Evolutionary conservation across 1,140 invertebrate genomes (phyloP), one percentile per base, ranked within the genome.

Genomic region (Odontomachus brunneus): DNA sequence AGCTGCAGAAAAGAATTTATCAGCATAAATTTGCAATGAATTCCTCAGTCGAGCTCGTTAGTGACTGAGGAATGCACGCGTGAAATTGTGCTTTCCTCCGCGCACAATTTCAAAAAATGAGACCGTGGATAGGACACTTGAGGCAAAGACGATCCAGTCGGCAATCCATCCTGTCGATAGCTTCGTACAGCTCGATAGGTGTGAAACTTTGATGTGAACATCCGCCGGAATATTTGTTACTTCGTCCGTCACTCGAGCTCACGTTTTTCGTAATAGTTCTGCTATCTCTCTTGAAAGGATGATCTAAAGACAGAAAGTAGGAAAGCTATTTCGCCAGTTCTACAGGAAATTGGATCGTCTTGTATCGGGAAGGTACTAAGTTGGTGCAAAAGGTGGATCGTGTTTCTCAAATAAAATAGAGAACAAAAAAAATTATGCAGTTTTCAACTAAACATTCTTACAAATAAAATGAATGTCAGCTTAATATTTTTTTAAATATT

Each of bases 81-180:
- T 33, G n/a, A n/a, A n/a, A n/a, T n/a, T n/a, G n/a, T n/a, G n/a
- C n/a, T n/a, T n/a, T n/a, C n/a, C n/a, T n/a, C n/a, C n/a, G n/a
- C n/a, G n/a, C n/a, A n/a, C n/a, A n/a, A 14, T 53, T 76, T 53
- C 22, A 76, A 55, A n/a, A 24, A 14, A 44, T 38, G 63, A 67
- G 0, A 3, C 80, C 44, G 2, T 84, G 85, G 9, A 87, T 57
- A 3, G 86, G 84, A n/a, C 86, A 86, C 0, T 48, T 83, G 2
- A 88, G 19, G 0, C 14, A 29, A 17, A 80, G 1, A 1, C 22
- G 48, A 4, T 87, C 24, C 33, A 88, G 3, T 11, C 59, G 67
- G 17, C 74, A 88, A 2, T 88, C 74, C 82, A 88, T 87, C 29
- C 53, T 66, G 48, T 74, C 53, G 19, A 88, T 87, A n/a, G 53